phyloP scores from a whole-genome alignment of 2,888 invertebrate genomes.

The Fragum whitleyi region DNA sequence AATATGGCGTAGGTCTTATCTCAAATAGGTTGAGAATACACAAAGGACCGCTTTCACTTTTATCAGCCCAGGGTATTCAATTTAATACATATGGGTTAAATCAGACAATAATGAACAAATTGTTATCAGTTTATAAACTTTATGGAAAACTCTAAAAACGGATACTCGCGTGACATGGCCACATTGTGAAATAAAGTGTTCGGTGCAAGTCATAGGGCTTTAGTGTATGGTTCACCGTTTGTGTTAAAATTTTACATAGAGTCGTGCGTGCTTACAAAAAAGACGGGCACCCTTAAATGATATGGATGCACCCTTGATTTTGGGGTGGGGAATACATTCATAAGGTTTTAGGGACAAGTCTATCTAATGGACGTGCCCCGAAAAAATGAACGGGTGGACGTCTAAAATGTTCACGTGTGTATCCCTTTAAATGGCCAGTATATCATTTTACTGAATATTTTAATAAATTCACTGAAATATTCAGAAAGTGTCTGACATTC shows the following conservation, averaged over 20 bases:
- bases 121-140: background rate
- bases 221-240: background rate
- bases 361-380: too few relatives aligned
- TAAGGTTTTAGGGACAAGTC: too few relatives aligned
- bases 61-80: constrained; percentile 2
- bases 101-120: background rate
- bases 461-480: too few relatives aligned
- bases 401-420: too few relatives aligned
- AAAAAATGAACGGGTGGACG: too few relatives aligned
- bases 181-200: background rate
- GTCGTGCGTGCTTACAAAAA: background rate
- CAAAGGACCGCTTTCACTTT: constrained; percentile 4
- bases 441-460: too few relatives aligned
- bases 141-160: background rate
- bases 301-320: too few relatives aligned
- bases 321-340: background rate
- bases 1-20: background rate
- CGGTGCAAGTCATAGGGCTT: background rate
- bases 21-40: background rate
- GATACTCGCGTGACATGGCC: background rate
- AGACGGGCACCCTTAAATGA: too few relatives aligned
- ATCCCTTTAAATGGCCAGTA: too few relatives aligned
- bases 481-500: too few relatives aligned
- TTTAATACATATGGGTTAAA: background rate
- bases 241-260: background rate